Evolutionary conservation across 92 coral and sea anemone genomes (phyloP).

Genomic region (Meandrina meandrites): DNA sequence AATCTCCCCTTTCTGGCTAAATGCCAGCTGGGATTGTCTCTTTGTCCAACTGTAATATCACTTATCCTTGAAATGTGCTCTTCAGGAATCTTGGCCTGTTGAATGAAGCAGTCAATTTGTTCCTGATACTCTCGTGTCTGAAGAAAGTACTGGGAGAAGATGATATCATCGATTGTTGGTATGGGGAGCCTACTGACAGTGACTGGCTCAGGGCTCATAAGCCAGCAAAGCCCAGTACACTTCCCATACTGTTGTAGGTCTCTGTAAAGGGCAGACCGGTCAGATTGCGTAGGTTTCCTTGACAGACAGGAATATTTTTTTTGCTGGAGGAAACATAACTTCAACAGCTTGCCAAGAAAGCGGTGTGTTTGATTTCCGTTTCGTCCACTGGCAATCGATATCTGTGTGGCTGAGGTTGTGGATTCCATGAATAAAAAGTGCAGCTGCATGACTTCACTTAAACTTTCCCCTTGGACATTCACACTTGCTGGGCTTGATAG

Average conservation of each 20-base stretch:
- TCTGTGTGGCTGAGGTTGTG: conserved; percentile 15
- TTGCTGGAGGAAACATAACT: conserved; percentile 27
- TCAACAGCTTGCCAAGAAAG: conserved; percentile 9
- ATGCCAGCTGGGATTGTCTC: conserved; percentile 18
- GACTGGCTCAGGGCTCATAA: conserved; percentile 59
- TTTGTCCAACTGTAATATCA: conserved; percentile 10
- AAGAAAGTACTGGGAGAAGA: conserved; percentile 34
- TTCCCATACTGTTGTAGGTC: conserved; percentile 39
- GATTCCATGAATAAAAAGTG: conserved; percentile 21
- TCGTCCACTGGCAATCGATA: conserved; percentile 25
- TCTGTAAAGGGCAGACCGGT: conserved; percentile 27
- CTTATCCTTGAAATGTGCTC: neutral
- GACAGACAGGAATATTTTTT: conserved; percentile 7
- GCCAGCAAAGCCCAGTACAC: conserved; percentile 62
- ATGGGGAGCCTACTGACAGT: conserved; percentile 17
- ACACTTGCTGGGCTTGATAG: too few relatives aligned
- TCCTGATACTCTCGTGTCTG: conserved; percentile 8
- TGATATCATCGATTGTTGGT: conserved; percentile 41
- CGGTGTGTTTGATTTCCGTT: conserved; percentile 17
- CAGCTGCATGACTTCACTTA: conserved; percentile 24
- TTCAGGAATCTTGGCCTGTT: neutral
- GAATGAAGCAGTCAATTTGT: conserved; percentile 10
- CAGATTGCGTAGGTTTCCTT: conserved; percentile 16
- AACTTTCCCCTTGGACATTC: conserved; percentile 14
- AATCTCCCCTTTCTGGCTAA: too few relatives aligned